Percentiles rank a stretch among this genome's conserved stretches.
phyloP scores from a whole-genome alignment of 64 coral and sea anemone species.

The Porites australiensis region DNA sequence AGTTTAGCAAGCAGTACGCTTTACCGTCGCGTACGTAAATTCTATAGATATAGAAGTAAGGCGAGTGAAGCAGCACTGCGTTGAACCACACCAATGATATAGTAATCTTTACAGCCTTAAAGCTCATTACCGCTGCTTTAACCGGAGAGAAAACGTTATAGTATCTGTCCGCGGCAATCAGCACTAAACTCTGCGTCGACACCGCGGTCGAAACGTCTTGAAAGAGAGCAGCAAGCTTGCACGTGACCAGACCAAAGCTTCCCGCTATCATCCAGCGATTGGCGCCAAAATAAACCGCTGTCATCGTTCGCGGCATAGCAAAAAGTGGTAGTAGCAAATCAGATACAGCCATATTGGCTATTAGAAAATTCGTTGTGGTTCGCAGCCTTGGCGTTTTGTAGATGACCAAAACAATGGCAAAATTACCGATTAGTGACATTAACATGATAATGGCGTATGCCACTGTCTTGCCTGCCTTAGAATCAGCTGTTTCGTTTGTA shows the following conservation, averaged over 20 bases:
- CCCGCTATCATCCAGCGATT: conserved; percentile 46
- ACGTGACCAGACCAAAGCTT: conserved; percentile 28
- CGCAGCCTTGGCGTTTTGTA: conserved; percentile 45
- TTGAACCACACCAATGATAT: conserved; percentile 29
- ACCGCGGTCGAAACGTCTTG: conserved; percentile 63
- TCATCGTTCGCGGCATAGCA: conserved; percentile 49
- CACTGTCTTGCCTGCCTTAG: conserved; percentile 20
- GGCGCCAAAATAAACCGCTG: conserved; percentile 32
- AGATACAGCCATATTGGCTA: conserved; percentile 66
- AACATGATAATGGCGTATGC: conserved; percentile 53
- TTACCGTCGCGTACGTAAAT: background rate
- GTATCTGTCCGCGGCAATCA: conserved; percentile 50
- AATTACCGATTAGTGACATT: conserved; percentile 56
- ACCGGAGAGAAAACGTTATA: conserved; percentile 52
- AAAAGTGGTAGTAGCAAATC: conserved; percentile 48
- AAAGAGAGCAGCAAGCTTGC: conserved; percentile 42
- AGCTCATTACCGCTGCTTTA: conserved; percentile 44
- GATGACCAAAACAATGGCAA: conserved; percentile 47
- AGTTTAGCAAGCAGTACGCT: background rate
- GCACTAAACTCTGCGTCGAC: conserved; percentile 46
- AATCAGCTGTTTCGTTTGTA: conserved; percentile 5
- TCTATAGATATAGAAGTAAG: conserved; percentile 38
- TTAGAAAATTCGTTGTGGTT: conserved; percentile 57
- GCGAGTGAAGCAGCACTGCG: conserved; percentile 33
- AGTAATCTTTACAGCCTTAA: background rate